Evolutionary conservation across 2,113 vertebrate genomes (phyloP), one percentile per base, ranked within the genome.

Genomic region (Menidia beryllina): DNA sequence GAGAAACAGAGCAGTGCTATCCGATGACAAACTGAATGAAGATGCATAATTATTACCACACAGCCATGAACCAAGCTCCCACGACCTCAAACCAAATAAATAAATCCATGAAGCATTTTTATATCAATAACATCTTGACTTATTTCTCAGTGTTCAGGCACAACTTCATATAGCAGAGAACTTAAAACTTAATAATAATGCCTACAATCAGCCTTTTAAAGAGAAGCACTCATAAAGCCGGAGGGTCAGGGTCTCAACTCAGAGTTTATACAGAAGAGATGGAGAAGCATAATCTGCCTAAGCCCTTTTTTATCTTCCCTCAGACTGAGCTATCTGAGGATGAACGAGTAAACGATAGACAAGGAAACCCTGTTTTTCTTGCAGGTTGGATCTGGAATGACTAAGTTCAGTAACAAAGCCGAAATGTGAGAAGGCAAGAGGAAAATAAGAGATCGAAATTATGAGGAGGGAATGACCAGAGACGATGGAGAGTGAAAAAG

Each of bases 321-420:
- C 45, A 73, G 47, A 55, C 30, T 49, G 39, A 60, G 23, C 48
- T 72, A 23, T 82, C 60, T 83, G 34, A 72, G 54, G 76, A 72
- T 61, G 67, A 65, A 43, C 43, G 27, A 68, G 49, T 58, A 38
- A 3, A 58, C 1, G 24, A 67, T 11, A 63, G 38, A 68, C n/a
- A 64, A 53, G 69, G 15, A 36, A 71, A 56, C 27, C 47, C 59
- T 78, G 49, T 41, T 67, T 85, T 84, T 79, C 56, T 67, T 72
- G 84, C 34, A 63, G 56, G 77, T 53, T 15, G 41, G 69, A 73
- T 79, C 77, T 77, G 62, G 64, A 52, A 60, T 72, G 51, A 3
- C 49, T 49, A 65, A n/a, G 47, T 25, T 49, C 56, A 61, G 64
- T 52, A 62, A 69, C 64, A 76, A 56, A 66, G 72, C 21, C 47